A percentile compares a stretch with the other conserved stretches of the same genome.
Conservation (phyloP, 2,113 vertebrate species). For the Chauna torquata region DNA sequence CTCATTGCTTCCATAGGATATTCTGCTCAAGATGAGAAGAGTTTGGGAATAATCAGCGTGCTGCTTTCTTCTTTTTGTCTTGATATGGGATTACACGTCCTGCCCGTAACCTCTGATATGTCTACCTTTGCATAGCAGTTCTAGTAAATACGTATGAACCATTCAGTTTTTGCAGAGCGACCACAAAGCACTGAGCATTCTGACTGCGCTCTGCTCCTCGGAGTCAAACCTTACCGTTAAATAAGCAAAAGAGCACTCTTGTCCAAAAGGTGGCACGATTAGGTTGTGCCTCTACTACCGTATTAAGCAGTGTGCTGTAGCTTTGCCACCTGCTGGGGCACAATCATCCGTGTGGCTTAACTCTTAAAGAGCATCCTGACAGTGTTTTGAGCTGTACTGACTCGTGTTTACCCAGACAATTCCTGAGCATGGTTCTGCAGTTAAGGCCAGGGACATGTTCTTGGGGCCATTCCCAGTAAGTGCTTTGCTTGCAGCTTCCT, state of each 20-base stretch:
- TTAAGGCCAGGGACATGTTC: neutral
- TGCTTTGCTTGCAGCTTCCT: neutral
- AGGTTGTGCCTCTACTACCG: rapidly evolving
- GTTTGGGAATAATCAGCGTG: neutral
- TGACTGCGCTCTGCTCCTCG: neutral
- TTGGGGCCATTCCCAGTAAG: neutral
- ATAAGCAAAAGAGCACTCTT: neutral
- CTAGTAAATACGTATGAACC: neutral
- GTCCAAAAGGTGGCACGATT: neutral
- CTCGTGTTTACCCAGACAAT: too few species aligned
- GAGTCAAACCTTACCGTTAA: neutral
- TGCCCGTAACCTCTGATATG: constrained; percentile 7
- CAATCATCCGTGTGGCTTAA: rapidly evolving
- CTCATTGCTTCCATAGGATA: constrained; percentile 45
- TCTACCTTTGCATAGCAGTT: neutral
- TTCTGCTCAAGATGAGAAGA: neutral
- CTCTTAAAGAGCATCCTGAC: rapidly evolving
- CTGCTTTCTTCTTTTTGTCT: neutral
- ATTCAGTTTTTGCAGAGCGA: neutral
- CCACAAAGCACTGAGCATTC: neutral
- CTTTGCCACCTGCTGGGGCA: neutral
- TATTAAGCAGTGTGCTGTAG: rapidly evolving
- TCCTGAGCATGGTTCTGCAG: neutral
- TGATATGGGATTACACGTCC: constrained; percentile 1
- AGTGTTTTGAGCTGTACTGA: rapidly evolving